A percentile compares a stretch with the other conserved stretches of the same genome.
These are phyloP conservation scores for Drosophila lacertosa DNA, from an alignment of 1,140 invertebrate species.

Conservation along the genomic window DNA sequence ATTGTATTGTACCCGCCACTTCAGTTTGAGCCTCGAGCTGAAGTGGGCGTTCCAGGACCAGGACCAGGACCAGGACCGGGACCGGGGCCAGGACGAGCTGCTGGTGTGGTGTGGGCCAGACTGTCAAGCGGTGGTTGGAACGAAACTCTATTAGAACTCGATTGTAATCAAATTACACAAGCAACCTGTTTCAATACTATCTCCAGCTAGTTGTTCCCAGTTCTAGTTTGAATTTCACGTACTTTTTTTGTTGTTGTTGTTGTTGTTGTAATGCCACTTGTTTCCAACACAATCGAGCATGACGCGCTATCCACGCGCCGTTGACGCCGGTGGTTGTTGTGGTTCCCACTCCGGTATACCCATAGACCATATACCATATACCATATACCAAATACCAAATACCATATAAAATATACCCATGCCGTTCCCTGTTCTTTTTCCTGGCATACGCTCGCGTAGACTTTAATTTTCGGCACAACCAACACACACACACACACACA, in stretches of 20 bases:
- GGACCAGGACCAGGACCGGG: too few species aligned
- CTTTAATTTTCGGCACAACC: constrained; percentile 72
- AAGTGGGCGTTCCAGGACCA: too few species aligned
- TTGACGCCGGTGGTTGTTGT: constrained; percentile 66
- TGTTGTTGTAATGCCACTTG: constrained; percentile 63
- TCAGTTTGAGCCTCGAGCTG: constrained; percentile 67
- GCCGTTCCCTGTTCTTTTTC: constrained; percentile 12
- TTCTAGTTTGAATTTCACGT: constrained; percentile 25
- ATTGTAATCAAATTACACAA: constrained; percentile 84
- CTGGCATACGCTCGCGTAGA: constrained; percentile 43
- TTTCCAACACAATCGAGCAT: constrained; percentile 81
- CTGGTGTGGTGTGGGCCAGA: constrained; percentile 4
- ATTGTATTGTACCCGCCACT: constrained; percentile 76
- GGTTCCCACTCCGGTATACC: constrained; percentile 29
- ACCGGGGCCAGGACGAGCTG: too few species aligned
- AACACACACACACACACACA: constrained; percentile 32
- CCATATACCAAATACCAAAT: too few species aligned
- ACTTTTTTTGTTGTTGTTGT: constrained; percentile 21
- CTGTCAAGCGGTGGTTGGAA: constrained; percentile 56
- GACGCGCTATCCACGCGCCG: constrained; percentile 71
- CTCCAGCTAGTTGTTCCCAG: constrained; percentile 29
- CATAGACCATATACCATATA: too few species aligned
- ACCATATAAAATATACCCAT: too few species aligned
- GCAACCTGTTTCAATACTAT: constrained; percentile 74
- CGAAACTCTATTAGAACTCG: constrained; percentile 76